These are phyloP conservation scores for Meles meles DNA, from an alignment of 2,113 vertebrate species.

Conservation along the genomic window DNA sequence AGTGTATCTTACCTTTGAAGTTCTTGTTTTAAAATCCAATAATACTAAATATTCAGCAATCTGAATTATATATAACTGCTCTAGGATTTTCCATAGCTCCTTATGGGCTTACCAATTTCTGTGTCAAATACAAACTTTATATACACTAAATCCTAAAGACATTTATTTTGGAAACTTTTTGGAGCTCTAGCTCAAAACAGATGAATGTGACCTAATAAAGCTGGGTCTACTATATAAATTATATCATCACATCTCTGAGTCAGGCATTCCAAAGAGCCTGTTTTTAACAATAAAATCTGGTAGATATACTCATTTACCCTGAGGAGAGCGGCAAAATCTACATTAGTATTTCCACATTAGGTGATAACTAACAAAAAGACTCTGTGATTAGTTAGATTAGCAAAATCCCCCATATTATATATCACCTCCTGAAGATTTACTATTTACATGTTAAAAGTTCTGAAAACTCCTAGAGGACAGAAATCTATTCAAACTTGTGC, in stretches of 20 bases:
- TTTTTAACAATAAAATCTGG: constrained; percentile 54
- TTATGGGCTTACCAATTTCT: constrained; percentile 49
- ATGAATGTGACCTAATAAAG: constrained; percentile 24
- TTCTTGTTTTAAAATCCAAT: constrained; percentile 69
- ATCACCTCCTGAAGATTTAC: background rate
- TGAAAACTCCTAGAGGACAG: background rate
- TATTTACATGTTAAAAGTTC: background rate
- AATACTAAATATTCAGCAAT: constrained; percentile 65
- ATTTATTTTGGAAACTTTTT: constrained; percentile 59
- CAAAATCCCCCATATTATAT: background rate
- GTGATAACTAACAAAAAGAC: background rate
- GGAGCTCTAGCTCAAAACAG: constrained; percentile 52
- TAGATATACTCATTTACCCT: background rate
- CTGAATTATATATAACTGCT: constrained; percentile 46
- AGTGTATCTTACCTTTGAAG: constrained; percentile 69
- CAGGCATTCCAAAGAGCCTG: constrained; percentile 25
- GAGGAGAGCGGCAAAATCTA: background rate
- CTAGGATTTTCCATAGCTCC: constrained; percentile 39
- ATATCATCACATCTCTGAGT: constrained; percentile 33
- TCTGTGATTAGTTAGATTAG: constrained; percentile 11
- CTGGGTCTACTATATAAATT: constrained; percentile 20
- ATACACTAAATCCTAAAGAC: constrained; percentile 42
- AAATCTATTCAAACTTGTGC: background rate
- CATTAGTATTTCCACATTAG: background rate
- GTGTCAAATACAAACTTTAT: constrained; percentile 57